Evolutionary conservation across 2,888 invertebrate genomes (phyloP).

Genomic region (Apotomis turbidana): DNA sequence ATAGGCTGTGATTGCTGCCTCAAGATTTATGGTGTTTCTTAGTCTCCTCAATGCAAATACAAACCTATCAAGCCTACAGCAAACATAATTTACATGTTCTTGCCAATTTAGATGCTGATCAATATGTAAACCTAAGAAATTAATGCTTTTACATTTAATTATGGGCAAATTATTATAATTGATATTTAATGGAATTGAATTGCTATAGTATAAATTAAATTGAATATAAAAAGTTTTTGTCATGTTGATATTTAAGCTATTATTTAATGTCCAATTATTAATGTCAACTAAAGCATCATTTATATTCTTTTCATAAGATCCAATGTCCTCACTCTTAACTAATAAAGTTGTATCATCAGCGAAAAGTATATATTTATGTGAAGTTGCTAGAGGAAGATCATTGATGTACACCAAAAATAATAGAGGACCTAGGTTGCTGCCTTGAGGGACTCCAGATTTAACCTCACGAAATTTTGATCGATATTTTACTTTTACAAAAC

Average conservation of each 20-base stretch:
- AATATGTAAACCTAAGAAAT: neutral
- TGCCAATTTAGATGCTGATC: slow-evolving; percentile 6
- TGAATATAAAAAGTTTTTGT: slow-evolving; percentile 5
- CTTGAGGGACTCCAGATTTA: neutral
- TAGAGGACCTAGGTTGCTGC: slow-evolving; percentile 1
- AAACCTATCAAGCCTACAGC: neutral
- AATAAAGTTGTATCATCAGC: slow-evolving; percentile 4
- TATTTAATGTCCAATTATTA: neutral
- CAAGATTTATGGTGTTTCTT: neutral
- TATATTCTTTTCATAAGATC: neutral
- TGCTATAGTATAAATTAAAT: neutral
- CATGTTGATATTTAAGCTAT: slow-evolving; percentile 5
- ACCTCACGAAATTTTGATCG: neutral
- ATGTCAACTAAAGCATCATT: neutral
- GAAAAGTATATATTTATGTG: slow-evolving; percentile 3
- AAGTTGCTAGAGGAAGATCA: neutral
- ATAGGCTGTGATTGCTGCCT: neutral
- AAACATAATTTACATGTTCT: neutral
- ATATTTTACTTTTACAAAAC: neutral
- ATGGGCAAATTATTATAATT: neutral
- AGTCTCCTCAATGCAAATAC: neutral
- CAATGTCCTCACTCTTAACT: neutral
- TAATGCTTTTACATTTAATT: neutral
- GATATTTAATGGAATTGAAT: neutral
- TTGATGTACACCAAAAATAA: neutral